Evolutionary conservation across 1,140 invertebrate species (phyloP).

Genomic region (Drosophila bocqueti): DNA sequence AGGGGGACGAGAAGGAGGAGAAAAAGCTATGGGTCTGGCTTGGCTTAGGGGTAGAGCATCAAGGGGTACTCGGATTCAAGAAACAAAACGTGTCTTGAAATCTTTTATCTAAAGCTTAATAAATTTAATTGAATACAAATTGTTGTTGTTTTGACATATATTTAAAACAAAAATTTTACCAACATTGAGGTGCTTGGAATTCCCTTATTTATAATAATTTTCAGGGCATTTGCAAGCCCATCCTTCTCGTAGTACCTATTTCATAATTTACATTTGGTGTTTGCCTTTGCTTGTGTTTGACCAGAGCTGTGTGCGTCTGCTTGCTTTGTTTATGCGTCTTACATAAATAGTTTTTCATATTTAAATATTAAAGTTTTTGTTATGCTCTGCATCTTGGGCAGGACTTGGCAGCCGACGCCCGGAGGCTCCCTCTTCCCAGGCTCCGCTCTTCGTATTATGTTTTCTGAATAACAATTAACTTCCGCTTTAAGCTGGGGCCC

Average conservation of each 20-base stretch:
- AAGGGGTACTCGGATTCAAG: background rate
- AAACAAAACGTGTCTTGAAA: background rate
- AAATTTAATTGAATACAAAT: background rate
- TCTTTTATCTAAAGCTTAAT: too few species aligned
- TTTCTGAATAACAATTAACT: constrained; percentile 72
- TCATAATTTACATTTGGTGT: constrained; percentile 48
- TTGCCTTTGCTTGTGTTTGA: constrained; percentile 47
- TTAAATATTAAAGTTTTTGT: constrained; percentile 76
- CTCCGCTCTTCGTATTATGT: constrained; percentile 33
- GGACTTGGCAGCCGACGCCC: constrained; percentile 5
- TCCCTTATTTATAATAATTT: background rate
- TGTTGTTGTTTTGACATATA: background rate
- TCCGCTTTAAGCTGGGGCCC: constrained; percentile 55
- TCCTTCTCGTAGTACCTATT: background rate
- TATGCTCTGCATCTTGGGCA: constrained; percentile 38
- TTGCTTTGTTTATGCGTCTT: constrained; percentile 32
- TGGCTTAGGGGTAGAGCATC: constrained; percentile 2
- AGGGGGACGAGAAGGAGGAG: background rate
- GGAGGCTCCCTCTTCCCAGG: background rate
- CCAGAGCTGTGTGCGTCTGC: constrained; percentile 29
- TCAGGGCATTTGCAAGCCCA: background rate
- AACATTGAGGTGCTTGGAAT: background rate
- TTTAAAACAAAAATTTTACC: background rate
- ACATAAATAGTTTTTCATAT: constrained; percentile 70
- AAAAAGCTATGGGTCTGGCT: constrained; percentile 14